A percentile compares a stretch with the other conserved stretches of the same genome.
These are phyloP conservation scores for Calypte anna DNA, from an alignment of 2,113 vertebrate genomes.

Conservation along the genomic window DNA sequence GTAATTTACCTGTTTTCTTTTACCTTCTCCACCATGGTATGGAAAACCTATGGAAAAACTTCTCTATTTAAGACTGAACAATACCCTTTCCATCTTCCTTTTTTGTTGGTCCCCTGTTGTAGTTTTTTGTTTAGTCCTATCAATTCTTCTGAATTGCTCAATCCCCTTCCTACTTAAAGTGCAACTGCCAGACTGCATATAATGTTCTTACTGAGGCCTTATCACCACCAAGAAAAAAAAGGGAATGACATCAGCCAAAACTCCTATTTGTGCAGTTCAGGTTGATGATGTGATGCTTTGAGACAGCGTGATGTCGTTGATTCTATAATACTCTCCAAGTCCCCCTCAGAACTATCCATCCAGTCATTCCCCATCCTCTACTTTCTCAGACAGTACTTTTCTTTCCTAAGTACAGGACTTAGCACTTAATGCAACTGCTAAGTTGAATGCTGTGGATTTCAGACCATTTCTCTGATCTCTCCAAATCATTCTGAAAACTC, in stretches of 20 bases:
- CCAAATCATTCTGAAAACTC: background rate
- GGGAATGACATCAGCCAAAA: background rate
- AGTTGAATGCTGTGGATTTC: conserved; percentile 14
- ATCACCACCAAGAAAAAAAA: background rate
- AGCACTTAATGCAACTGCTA: background rate
- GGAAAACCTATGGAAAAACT: background rate
- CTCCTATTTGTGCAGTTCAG: background rate
- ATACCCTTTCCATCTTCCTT: background rate
- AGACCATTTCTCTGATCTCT: background rate
- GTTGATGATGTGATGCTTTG: background rate
- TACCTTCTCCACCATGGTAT: background rate
- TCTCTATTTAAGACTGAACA: background rate
- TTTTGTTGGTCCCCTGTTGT: background rate
- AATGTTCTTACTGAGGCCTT: background rate
- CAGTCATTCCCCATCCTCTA: background rate
- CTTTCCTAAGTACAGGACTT: background rate
- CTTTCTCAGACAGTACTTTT: background rate
- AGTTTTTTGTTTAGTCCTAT: background rate
- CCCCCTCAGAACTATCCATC: background rate
- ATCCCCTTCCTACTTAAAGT: background rate
- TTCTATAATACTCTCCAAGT: conserved; percentile 11
- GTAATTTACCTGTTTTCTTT: background rate
- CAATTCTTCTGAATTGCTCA: background rate
- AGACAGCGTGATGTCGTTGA: background rate
- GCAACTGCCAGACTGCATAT: background rate